These are phyloP conservation scores for Engystomops pustulosus DNA, from an alignment of 2,113 vertebrate species.

Conservation along the genomic window DNA sequence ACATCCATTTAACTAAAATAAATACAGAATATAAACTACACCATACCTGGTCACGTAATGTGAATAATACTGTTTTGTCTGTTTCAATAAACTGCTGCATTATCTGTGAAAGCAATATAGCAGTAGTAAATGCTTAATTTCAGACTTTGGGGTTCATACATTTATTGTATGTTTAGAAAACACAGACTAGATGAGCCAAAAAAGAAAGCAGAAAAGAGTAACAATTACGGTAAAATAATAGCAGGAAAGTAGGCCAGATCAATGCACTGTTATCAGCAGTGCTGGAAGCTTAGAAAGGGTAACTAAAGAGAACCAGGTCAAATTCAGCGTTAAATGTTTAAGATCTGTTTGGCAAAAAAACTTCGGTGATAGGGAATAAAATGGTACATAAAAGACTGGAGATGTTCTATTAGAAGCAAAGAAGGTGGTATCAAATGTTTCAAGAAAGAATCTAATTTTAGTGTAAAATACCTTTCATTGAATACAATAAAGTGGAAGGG, in stretches of 20 bases:
- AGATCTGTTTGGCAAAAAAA: constrained; percentile 2
- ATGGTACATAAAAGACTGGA: not conserved
- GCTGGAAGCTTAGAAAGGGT: not conserved
- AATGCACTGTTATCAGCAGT: not conserved
- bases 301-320: not conserved
- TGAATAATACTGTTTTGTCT: too few species aligned
- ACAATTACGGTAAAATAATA: not conserved
- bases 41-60: too few species aligned
- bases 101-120: too few species aligned
- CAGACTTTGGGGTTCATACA: not conserved
- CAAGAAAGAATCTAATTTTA: constrained; percentile 22
- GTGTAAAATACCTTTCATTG: not conserved
- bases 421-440: not conserved
- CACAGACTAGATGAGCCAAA: not conserved
- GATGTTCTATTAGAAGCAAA: not conserved
- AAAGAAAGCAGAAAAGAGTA: not conserved
- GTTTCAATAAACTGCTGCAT: too few species aligned
- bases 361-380: not conserved
- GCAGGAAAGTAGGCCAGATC: constrained; percentile 1
- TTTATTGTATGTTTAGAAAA: not conserved
- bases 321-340: not conserved
- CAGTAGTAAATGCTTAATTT: too few species aligned
- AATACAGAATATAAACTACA: too few species aligned
- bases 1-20: too few species aligned
- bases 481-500: not conserved